A percentile compares a stretch with the other conserved stretches of the same genome.
Evolutionary conservation across 64 coral and sea anemone genomes (phyloP).

Genomic region (Dendrophyllia cribrosa): DNA sequence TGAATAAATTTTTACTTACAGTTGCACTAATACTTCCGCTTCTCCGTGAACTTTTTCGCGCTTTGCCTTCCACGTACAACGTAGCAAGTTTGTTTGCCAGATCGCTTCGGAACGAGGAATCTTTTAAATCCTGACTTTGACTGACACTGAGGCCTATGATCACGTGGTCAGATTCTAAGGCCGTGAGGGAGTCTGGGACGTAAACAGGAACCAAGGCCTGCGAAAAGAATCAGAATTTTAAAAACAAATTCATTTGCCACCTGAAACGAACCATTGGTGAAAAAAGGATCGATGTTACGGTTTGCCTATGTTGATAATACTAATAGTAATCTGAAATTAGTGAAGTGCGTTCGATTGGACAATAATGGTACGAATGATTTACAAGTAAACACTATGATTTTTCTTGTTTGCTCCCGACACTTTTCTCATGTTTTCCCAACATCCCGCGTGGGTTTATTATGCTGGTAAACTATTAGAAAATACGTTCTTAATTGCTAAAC

Average conservation of each 20-base stretch:
- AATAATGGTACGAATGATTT: no score
- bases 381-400: no score
- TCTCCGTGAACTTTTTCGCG: conserved; percentile 5
- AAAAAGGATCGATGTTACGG: background rate
- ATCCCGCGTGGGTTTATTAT: no score
- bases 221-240: background rate
- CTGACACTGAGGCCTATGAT: conserved; percentile 41
- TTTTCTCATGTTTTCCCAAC: no score
- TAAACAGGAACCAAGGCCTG: conserved; percentile 85
- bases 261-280: no score
- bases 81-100: conserved; percentile 81
- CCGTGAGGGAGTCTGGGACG: conserved; percentile 64
- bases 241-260: background rate
- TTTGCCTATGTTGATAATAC: background rate
- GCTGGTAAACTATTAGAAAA: no score
- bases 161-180: conserved; percentile 59
- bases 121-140: conserved; percentile 42
- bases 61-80: conserved; percentile 73
- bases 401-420: no score
- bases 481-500: no score
- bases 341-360: no score
- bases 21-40: conserved; percentile 82
- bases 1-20: conserved; percentile 18
- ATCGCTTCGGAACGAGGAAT: conserved; percentile 19
- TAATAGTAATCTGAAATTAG: no score